These are phyloP conservation scores for Phrynosoma platyrhinos DNA, from an alignment of 2,113 vertebrate genomes.

Conservation along the genomic window DNA sequence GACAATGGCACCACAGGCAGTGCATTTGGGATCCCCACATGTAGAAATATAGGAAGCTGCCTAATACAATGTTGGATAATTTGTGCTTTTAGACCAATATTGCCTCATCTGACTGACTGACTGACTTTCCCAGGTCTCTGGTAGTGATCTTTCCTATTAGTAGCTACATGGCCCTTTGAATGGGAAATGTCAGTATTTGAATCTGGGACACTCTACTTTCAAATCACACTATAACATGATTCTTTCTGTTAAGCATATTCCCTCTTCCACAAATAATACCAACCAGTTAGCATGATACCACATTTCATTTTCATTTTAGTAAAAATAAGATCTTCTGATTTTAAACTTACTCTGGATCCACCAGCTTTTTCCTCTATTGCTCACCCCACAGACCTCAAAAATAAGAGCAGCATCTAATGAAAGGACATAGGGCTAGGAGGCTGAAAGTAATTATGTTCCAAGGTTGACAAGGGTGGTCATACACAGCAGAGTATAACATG, in stretches of 20 bases:
- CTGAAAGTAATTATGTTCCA: not conserved
- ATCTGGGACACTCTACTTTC: not conserved
- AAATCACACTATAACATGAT: not conserved
- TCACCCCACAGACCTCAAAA: not conserved
- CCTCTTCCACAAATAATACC: not conserved
- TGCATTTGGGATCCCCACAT: not conserved
- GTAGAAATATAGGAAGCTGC: not conserved
- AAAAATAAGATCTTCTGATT: not conserved
- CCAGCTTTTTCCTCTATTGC: not conserved
- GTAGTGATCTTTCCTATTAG: not conserved
- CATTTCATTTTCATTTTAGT: not conserved
- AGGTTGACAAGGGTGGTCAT: not conserved
- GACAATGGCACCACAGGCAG: not conserved
- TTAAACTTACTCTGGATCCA: not conserved
- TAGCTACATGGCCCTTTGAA: not conserved
- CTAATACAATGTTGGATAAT: not conserved
- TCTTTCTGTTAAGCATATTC: not conserved
- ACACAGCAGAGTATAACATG: not conserved
- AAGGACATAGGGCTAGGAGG: too few species aligned
- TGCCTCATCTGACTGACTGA: not conserved
- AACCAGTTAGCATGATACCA: not conserved
- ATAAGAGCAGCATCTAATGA: not conserved
- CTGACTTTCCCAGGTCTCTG: too few species aligned
- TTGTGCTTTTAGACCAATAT: not conserved
- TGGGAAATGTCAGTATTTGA: not conserved